Conservation (phyloP, 2,888 invertebrate genomes). For the Eulithis testata region DNA sequence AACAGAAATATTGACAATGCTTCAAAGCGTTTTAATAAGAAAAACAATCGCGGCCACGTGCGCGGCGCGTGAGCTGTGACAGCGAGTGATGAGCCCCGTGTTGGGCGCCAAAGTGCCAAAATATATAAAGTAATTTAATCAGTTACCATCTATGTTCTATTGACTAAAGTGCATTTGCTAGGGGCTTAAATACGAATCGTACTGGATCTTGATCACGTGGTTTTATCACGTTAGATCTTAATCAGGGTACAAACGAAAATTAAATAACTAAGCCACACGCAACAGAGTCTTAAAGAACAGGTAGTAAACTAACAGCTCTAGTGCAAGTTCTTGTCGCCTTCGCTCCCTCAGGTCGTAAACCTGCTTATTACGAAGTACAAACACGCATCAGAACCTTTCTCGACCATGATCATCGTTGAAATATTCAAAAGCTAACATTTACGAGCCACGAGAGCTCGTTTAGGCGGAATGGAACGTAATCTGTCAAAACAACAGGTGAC, state of each 20-base stretch:
- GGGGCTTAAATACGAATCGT: too few species aligned
- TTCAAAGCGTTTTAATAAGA: conserved; percentile 15
- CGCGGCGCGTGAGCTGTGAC: conserved; percentile 9
- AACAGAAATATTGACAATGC: conserved; percentile 16
- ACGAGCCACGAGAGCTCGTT: conserved; percentile 5
- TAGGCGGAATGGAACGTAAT: conserved; percentile 4
- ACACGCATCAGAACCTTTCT: conserved; percentile 1
- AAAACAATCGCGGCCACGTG: conserved; percentile 26
- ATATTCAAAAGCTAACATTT: conserved; percentile 14
- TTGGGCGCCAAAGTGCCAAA: conserved; percentile 13
- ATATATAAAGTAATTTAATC: background rate
- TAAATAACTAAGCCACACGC: too few species aligned
- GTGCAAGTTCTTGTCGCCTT: background rate
- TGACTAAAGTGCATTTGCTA: too few species aligned
- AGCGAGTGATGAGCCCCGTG: conserved; percentile 24
- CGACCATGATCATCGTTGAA: background rate
- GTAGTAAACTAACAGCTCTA: background rate
- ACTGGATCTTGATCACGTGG: too few species aligned
- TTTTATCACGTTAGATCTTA: too few species aligned
- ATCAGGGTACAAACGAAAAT: too few species aligned
- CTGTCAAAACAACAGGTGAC: conserved; percentile 4
- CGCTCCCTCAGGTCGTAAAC: background rate
- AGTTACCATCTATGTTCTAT: background rate
- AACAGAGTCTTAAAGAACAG: too few species aligned
- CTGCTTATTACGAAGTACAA: background rate